Evolutionary conservation across 1,140 invertebrate species (phyloP), one percentile per base, ranked within the genome.

Genomic region (Acromyrmex echinatior): DNA sequence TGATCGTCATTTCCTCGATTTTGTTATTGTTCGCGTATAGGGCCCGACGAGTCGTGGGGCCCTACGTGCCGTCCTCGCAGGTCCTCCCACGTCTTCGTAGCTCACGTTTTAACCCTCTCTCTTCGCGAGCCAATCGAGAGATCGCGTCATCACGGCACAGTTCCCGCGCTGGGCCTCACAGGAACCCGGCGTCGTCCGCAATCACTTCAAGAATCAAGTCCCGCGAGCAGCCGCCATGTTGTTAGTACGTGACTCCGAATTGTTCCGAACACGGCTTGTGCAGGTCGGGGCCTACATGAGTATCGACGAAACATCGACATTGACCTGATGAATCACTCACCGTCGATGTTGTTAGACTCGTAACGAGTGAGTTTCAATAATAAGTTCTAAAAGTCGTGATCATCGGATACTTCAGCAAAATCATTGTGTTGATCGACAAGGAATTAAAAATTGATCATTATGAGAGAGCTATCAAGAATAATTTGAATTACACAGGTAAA

Each of bases 151-250:
- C 35, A 51, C 53, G 53, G 62, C 16, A n/a, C 51, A 70, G 31
- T 90, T 92, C 90, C 90, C 91, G 89, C 89, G 86, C 21, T 56
- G 74, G 70, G 82, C 66, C 87, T 87, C 63, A 90, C 86, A 78
- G 89, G 80, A 71, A 21, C 86, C 53, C 63, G 58, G 76, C 86
- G 80, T 76, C 81, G 78, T 86, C 68, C 74, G 76, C 87, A 78
- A 87, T 88, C 87, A 73, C 90, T 86, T 66, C 49, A 10, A 45
- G 39, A 45, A 45, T 45, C 39, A 65, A 28, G 21, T 79, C n/a
- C 31, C 14, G 21, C 68, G 86, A 89, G 86, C 56, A 25, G 16
- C 62, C 88, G 90, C 92, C 90, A 92, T 92, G 86, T 92, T 93
- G 90, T 80, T 78, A 87, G 88, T 92, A 82, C 73, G 77, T 81